A percentile compares a stretch with the other conserved stretches of the same genome.
Evolutionary conservation across 2,113 vertebrate genomes (phyloP).

Genomic region (Neodon shergylaensis): DNA sequence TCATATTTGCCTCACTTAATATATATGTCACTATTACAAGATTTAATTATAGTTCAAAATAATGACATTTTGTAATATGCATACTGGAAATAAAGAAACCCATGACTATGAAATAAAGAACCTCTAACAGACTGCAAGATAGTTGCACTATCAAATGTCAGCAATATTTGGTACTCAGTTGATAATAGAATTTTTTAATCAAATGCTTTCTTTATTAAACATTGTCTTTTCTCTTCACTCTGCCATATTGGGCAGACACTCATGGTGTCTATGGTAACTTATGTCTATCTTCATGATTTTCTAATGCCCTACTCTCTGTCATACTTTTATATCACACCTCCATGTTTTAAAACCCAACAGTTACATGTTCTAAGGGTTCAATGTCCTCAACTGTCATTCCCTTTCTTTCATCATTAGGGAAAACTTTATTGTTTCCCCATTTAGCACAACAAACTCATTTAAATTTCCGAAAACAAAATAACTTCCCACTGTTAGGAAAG

Average conservation of each 20-base stretch:
- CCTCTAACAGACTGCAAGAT: no score
- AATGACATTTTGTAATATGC: no score
- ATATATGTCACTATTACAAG: not conserved
- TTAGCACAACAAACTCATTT: not conserved
- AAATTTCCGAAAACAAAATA: not conserved
- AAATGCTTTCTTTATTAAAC: no score
- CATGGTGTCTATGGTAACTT: no score
- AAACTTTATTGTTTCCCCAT: not conserved
- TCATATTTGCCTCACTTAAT: conserved; percentile 17
- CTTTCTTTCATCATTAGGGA: not conserved
- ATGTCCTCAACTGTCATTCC: not conserved
- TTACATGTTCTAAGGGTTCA: not conserved
- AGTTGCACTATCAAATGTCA: no score
- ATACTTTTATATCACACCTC: not conserved
- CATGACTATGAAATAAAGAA: no score
- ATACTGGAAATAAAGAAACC: no score
- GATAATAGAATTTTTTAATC: no score
- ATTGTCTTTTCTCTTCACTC: no score
- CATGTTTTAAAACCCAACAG: not conserved
- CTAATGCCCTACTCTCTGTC: not conserved
- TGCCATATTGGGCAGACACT: no score
- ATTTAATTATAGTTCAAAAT: not conserved
- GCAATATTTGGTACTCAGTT: no score
- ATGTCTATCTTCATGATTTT: not conserved
- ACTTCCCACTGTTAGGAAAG: not conserved